Percentiles rank a stretch among this genome's conserved stretches.
Conservation (phyloP, 2,113 vertebrate species). For the Drymodes brunneopygia region DNA sequence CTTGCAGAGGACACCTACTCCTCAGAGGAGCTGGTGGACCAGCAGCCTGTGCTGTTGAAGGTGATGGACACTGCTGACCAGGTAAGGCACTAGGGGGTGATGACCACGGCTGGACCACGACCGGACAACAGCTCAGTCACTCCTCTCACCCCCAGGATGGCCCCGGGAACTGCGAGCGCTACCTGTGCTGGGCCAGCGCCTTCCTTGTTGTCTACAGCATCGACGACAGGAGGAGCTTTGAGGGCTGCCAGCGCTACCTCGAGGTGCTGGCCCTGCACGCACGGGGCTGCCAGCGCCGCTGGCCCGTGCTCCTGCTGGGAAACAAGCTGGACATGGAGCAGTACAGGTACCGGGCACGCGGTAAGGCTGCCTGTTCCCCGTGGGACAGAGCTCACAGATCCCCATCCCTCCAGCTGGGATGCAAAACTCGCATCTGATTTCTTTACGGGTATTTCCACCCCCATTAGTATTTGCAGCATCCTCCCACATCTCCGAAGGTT, state of each 20-base stretch:
- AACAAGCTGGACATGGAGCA: conserved; percentile 93
- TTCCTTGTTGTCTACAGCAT: conserved; percentile 90
- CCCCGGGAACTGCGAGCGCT: conserved; percentile 85
- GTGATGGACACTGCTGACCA: conserved; percentile 91
- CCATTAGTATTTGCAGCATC: rapidly evolving
- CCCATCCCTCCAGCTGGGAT: background rate
- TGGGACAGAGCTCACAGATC: background rate
- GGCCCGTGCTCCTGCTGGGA: conserved; percentile 82
- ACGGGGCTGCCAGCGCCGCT: conserved; percentile 67
- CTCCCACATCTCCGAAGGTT: background rate
- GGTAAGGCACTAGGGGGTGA: conserved; percentile 55
- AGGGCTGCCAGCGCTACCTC: conserved; percentile 80
- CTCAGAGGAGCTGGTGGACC: conserved; percentile 86
- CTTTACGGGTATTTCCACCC: background rate
- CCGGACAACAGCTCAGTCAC: background rate
- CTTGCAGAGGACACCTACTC: conserved; percentile 88
- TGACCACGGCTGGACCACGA: background rate
- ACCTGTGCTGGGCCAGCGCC: conserved; percentile 83
- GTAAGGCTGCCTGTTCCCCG: background rate
- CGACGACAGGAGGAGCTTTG: conserved; percentile 79
- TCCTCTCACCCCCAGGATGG: conserved; percentile 67
- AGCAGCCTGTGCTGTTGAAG: conserved; percentile 82
- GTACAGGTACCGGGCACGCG: conserved; percentile 73
- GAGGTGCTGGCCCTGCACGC: conserved; percentile 73
- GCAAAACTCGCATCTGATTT: background rate